Evolutionary conservation across 2,888 invertebrate genomes (phyloP).

Genomic region (Himalopsyche japonica): DNA sequence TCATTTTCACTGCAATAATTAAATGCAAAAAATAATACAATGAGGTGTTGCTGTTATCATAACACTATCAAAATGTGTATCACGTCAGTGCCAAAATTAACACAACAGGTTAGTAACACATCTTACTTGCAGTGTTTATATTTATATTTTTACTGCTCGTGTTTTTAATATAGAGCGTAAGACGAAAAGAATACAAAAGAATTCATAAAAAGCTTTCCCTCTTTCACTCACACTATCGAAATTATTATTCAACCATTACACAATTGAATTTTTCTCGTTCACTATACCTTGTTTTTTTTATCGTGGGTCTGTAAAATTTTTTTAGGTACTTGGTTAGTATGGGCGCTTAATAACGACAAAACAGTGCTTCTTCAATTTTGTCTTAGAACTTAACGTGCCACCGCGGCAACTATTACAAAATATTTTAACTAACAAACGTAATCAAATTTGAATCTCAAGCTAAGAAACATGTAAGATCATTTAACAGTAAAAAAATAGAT

Average conservation of each 20-base stretch:
- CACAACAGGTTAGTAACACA: neutral
- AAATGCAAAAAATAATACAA: neutral
- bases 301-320: neutral
- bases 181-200: neutral
- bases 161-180: neutral
- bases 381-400: too few species aligned
- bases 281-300: neutral
- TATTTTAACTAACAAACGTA: too few species aligned
- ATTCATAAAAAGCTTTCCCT: neutral
- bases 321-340: neutral
- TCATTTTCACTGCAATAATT: neutral
- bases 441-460: too few species aligned
- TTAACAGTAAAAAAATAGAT: too few species aligned
- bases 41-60: neutral
- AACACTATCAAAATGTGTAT: neutral
- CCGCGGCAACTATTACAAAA: too few species aligned
- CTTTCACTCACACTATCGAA: neutral
- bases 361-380: neutral
- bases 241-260: neutral
- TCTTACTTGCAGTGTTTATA: neutral
- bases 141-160: neutral
- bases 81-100: neutral
- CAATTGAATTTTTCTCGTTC: neutral
- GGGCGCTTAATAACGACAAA: neutral
- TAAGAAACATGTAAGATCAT: too few species aligned